Evolutionary conservation across 2,113 vertebrate species (phyloP).

Genomic region (Carettochelys insculpta): DNA sequence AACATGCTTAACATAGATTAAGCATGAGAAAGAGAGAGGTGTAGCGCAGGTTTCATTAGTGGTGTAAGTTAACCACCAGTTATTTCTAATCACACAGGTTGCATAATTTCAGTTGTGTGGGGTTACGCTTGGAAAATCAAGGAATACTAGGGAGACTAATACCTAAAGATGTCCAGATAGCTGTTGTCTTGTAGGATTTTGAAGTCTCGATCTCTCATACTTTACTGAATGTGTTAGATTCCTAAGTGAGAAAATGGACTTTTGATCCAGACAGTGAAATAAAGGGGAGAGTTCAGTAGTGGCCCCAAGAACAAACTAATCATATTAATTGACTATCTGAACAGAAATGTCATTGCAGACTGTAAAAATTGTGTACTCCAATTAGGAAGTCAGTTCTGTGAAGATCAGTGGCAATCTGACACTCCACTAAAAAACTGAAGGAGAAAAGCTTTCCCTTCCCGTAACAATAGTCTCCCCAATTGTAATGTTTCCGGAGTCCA

Average conservation of each 20-base stretch:
- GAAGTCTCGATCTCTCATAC: not conserved
- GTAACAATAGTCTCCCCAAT: not conserved
- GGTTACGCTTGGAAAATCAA: not conserved
- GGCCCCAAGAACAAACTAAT: not conserved
- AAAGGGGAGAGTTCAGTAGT: not conserved
- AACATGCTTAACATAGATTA: not conserved
- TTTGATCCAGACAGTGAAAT: not conserved
- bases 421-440: not conserved
- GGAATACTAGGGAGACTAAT: not conserved
- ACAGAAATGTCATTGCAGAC: not conserved
- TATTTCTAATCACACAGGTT: not conserved
- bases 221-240: not conserved
- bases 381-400: not conserved
- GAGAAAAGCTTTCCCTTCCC: not conserved
- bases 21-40: not conserved
- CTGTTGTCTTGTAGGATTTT: not conserved
- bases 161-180: not conserved
- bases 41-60: not conserved
- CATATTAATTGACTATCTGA: not conserved
- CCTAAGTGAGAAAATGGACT: not conserved
- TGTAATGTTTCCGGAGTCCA: not conserved
- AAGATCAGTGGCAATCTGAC: not conserved
- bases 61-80: not conserved
- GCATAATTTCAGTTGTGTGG: not conserved
- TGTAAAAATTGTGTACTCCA: not conserved